Evolutionary conservation across 2,113 vertebrate species (phyloP).

Genomic region (Recurvirostra avosetta): DNA sequence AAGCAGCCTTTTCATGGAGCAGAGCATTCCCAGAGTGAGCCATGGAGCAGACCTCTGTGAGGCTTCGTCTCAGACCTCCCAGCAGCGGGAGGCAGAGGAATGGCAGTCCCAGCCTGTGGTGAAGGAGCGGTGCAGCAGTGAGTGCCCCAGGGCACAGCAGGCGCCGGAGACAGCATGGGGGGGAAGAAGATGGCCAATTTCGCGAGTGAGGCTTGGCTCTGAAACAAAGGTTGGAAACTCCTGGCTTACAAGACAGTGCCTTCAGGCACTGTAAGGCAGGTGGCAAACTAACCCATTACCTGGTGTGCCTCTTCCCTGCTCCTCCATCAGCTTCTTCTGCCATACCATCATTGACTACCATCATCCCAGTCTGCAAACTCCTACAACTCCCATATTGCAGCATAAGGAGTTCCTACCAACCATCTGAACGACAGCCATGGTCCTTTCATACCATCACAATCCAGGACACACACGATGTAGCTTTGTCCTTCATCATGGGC

Average conservation of each 20-base stretch:
- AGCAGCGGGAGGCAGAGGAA: background rate
- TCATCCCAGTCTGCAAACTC: background rate
- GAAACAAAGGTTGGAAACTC: background rate
- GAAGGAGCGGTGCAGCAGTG: background rate
- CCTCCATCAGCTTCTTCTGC: background rate
- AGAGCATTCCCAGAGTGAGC: background rate
- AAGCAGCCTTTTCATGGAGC: background rate
- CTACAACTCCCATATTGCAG: background rate
- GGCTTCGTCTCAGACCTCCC: background rate
- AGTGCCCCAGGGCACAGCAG: background rate
- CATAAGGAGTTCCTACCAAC: no score
- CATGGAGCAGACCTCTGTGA: background rate
- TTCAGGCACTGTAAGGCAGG: background rate
- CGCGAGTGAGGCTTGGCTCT: background rate
- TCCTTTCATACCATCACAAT: background rate
- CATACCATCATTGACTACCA: background rate
- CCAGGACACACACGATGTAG: background rate
- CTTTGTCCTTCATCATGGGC: background rate
- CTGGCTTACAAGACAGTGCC: background rate
- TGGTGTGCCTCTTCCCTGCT: background rate
- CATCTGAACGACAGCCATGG: background rate
- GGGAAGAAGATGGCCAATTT: background rate
- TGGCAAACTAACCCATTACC: background rate
- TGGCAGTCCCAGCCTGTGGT: rapidly evolving
- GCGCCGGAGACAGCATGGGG: rapidly evolving